Evolutionary conservation across 2,888 invertebrate species (phyloP).

Genomic region (Xylota sylvarum): DNA sequence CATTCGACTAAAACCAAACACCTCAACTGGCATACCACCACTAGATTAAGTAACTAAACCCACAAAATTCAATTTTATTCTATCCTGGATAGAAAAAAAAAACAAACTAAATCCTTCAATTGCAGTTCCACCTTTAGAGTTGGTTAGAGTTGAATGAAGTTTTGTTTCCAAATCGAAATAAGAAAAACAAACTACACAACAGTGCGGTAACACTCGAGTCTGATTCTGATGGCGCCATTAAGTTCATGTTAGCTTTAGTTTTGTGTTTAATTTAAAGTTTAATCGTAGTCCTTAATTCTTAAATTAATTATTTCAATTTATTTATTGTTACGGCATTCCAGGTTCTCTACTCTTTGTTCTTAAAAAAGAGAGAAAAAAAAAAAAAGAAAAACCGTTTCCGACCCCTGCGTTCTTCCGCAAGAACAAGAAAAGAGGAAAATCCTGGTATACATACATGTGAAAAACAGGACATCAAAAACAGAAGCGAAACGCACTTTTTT

Average conservation of each 20-base stretch:
- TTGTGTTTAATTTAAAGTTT: not conserved
- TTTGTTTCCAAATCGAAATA: too few species aligned
- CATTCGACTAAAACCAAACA: too few species aligned
- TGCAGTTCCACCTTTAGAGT: too few species aligned
- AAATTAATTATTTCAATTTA: slow-evolving; percentile 3
- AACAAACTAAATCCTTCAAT: too few species aligned
- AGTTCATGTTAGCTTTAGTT: not conserved
- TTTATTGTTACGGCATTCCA: not conserved
- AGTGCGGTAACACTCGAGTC: not conserved
- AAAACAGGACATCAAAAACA: slow-evolving; percentile 61
- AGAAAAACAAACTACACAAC: too few species aligned
- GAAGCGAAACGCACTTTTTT: slow-evolving; percentile 61
- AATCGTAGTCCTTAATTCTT: not conserved
- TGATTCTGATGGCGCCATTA: not conserved
- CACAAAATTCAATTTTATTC: too few species aligned
- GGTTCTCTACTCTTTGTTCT: not conserved
- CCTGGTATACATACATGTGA: slow-evolving; percentile 3
- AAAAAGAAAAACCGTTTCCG: not conserved
- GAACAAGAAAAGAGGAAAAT: slow-evolving; percentile 27
- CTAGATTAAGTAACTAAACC: too few species aligned
- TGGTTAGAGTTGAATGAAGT: too few species aligned
- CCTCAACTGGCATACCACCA: too few species aligned
- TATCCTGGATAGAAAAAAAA: too few species aligned
- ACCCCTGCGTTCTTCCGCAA: not conserved
- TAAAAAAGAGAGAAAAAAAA: slow-evolving; percentile 19